These are phyloP conservation scores for Nycteola revayana DNA, from an alignment of 2,888 invertebrate species.

Conservation along the genomic window DNA sequence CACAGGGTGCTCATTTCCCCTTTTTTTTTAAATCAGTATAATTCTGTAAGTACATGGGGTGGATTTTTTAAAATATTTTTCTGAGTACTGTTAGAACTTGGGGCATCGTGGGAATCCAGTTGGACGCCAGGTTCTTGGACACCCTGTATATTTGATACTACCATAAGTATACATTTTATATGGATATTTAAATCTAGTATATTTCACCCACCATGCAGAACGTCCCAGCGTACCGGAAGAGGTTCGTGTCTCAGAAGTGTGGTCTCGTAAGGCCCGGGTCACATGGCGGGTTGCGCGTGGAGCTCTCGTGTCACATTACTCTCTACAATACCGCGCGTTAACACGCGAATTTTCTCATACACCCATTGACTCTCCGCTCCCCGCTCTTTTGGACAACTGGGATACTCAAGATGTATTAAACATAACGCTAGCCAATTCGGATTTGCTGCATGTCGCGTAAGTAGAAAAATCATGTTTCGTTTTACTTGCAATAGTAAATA, in stretches of 20 bases:
- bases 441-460: slow-evolving; percentile 73
- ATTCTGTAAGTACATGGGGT: too few relatives aligned
- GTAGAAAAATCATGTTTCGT: too few relatives aligned
- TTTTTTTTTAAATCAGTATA: too few relatives aligned
- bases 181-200: too few relatives aligned
- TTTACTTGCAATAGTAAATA: too few relatives aligned
- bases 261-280: slow-evolving; percentile 69
- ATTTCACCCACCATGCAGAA: slow-evolving; percentile 41
- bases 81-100: too few relatives aligned
- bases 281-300: slow-evolving; percentile 70
- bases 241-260: slow-evolving; percentile 71
- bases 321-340: slow-evolving; percentile 65
- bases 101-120: too few relatives aligned
- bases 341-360: slow-evolving; percentile 56
- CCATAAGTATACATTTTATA: too few relatives aligned
- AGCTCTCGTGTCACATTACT: slow-evolving; percentile 69
- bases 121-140: too few relatives aligned
- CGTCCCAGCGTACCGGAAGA: slow-evolving; percentile 71
- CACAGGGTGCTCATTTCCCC: too few relatives aligned
- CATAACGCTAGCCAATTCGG: slow-evolving; percentile 66
- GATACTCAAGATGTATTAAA: slow-evolving; percentile 67
- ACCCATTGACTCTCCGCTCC: slow-evolving; percentile 62
- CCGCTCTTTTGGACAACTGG: slow-evolving; percentile 66
- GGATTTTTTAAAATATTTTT: too few relatives aligned
- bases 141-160: too few relatives aligned